These are phyloP conservation scores for Itoplectis maculator DNA, from an alignment of 2,888 invertebrate species.

Conservation along the genomic window DNA sequence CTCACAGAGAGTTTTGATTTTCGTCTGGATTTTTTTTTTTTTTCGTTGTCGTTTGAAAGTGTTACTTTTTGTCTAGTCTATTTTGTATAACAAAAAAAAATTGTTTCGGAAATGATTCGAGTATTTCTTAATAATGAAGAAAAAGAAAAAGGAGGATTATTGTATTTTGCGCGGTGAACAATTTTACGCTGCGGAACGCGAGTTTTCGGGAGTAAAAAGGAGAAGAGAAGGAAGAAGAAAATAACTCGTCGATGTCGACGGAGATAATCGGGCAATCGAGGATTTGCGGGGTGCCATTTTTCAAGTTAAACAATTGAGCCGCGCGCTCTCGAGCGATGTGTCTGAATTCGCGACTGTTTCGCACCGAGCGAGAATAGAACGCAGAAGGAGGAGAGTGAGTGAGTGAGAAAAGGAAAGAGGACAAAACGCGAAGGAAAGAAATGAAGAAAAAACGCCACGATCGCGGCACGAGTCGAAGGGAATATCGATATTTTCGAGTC, in stretches of 20 bases:
- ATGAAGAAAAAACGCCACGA: constrained; percentile 54
- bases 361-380: constrained; percentile 52
- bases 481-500: constrained; percentile 61
- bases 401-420: constrained; percentile 11
- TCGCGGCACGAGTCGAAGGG: constrained; percentile 63
- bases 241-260: constrained; percentile 47
- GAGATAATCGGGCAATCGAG: constrained; percentile 50
- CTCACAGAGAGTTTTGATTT: constrained; percentile 37
- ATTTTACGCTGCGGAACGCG: constrained; percentile 63
- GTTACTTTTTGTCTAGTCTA: constrained; percentile 61
- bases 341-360: constrained; percentile 54
- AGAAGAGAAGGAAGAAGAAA: not conserved
- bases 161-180: constrained; percentile 39
- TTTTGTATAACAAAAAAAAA: constrained; percentile 32
- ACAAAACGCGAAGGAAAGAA: constrained; percentile 32
- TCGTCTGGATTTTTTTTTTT: constrained; percentile 19
- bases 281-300: constrained; percentile 55
- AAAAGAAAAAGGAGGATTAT: constrained; percentile 4
- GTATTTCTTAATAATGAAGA: constrained; percentile 2
- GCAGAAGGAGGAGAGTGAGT: not conserved
- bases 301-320: constrained; percentile 22
- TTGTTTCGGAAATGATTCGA: constrained; percentile 31
- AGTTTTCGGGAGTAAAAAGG: constrained; percentile 28
- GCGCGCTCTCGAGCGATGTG: constrained; percentile 40
- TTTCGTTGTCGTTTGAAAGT: constrained; percentile 35